Percentiles rank a stretch among this genome's conserved stretches.
Evolutionary conservation across 2,888 invertebrate genomes (phyloP).

Genomic region (Neoscelio sp.): DNA sequence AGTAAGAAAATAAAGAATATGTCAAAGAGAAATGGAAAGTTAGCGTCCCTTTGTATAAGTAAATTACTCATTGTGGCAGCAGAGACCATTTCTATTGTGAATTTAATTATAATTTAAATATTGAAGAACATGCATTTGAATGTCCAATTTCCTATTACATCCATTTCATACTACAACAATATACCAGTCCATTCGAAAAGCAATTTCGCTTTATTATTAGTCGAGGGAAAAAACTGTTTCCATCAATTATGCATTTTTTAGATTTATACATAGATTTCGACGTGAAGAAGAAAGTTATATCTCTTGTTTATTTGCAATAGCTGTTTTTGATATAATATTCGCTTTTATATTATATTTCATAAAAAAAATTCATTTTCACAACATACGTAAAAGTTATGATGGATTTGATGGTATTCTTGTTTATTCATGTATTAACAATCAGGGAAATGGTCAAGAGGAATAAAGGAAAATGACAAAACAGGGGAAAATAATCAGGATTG

Average conservation of each 20-base stretch:
- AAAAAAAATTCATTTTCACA: too few relatives aligned
- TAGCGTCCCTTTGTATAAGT: conserved; percentile 34
- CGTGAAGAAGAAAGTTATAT: too few relatives aligned
- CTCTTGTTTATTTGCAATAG: too few relatives aligned
- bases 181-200: conserved; percentile 10
- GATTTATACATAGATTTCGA: too few relatives aligned
- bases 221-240: conserved; percentile 1
- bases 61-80: conserved; percentile 44
- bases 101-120: conserved; percentile 62
- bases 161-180: conserved; percentile 34
- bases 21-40: conserved; percentile 38
- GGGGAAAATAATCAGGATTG: too few relatives aligned
- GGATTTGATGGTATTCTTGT: too few relatives aligned
- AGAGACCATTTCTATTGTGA: conserved; percentile 39
- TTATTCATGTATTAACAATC: too few relatives aligned
- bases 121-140: conserved; percentile 46
- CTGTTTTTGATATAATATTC: too few relatives aligned
- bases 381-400: too few relatives aligned
- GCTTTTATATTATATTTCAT: too few relatives aligned
- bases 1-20: conserved; percentile 35
- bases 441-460: too few relatives aligned
- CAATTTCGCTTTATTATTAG: conserved; percentile 12
- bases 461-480: too few relatives aligned
- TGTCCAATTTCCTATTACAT: conserved; percentile 58
- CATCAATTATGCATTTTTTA: conserved; percentile 7